Evolutionary conservation across 2,113 vertebrate species (phyloP).

Genomic region (Rhea pennata): DNA sequence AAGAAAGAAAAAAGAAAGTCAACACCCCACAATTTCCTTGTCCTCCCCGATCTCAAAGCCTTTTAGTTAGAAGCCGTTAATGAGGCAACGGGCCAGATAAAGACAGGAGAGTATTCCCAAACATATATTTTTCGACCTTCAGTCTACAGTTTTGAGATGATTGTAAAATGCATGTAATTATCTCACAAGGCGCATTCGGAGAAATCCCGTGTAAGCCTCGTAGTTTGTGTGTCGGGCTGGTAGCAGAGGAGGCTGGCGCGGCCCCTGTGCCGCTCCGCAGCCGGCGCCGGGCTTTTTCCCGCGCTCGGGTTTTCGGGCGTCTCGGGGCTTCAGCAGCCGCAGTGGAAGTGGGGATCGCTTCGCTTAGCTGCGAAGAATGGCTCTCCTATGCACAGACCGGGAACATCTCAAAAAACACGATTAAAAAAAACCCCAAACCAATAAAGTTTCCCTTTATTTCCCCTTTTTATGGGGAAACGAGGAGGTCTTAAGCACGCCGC

Average conservation of each 20-base stretch:
- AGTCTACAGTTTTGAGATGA: accelerated
- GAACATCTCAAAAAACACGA: accelerated
- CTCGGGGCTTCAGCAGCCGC: accelerated
- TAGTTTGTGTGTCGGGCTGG: neutral
- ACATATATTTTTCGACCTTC: neutral
- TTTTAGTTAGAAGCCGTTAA: neutral
- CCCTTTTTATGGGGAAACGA: too few relatives aligned
- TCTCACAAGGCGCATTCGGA: accelerated
- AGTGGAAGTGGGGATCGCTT: accelerated
- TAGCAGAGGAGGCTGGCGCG: too few relatives aligned
- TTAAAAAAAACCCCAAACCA: neutral
- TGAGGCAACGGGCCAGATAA: neutral
- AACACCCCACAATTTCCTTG: neutral
- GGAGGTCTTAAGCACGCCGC: neutral
- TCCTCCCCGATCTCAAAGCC: neutral
- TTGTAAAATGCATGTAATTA: neutral
- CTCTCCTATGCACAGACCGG: accelerated
- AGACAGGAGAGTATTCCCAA: neutral
- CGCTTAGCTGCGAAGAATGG: accelerated
- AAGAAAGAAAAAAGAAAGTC: neutral
- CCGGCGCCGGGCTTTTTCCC: too few relatives aligned
- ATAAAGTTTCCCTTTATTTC: too few relatives aligned
- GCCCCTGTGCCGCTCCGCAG: too few relatives aligned
- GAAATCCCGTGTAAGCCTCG: neutral
- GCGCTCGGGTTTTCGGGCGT: neutral